Evolutionary conservation across 2,888 invertebrate genomes (phyloP).

Genomic region (Athalia rosae): DNA sequence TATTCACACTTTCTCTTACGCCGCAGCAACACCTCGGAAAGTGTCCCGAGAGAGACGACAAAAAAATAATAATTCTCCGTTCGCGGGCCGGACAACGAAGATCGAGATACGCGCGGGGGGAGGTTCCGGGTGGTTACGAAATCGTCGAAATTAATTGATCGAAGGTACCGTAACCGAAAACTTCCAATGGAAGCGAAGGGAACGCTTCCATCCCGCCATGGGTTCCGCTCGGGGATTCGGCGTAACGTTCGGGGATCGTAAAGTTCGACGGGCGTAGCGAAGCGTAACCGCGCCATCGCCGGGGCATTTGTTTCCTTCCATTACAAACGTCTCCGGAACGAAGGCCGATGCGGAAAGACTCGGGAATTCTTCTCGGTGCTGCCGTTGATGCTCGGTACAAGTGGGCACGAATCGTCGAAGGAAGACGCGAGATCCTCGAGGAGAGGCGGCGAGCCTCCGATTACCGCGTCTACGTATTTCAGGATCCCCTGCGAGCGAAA

Average conservation of each 20-base stretch:
- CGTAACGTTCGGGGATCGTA: neutral
- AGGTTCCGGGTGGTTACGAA: constrained; percentile 34
- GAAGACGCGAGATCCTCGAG: neutral
- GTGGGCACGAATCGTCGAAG: too few relatives aligned
- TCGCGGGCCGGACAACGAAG: neutral
- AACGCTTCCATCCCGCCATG: constrained; percentile 20
- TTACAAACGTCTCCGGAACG: constrained; percentile 32
- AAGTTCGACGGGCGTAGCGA: constrained; percentile 35
- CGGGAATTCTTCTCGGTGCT: constrained; percentile 10
- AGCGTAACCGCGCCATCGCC: constrained; percentile 40
- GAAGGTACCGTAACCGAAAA: neutral
- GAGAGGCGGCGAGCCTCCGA: neutral
- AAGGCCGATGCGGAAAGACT: constrained; percentile 32
- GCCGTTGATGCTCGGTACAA: too few relatives aligned
- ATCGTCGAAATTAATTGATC: constrained; percentile 45
- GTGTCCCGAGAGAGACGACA: too few relatives aligned
- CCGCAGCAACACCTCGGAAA: too few relatives aligned
- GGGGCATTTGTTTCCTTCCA: constrained; percentile 43
- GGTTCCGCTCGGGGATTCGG: constrained; percentile 1
- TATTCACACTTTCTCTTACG: too few relatives aligned
- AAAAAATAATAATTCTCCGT: too few relatives aligned
- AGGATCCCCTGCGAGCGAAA: constrained; percentile 21
- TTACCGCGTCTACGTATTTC: constrained; percentile 24
- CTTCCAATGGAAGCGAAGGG: neutral
- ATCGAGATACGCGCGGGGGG: neutral